Conservation (phyloP, 2,113 vertebrate genomes). For the Sterrhoptilus dennistouni region DNA sequence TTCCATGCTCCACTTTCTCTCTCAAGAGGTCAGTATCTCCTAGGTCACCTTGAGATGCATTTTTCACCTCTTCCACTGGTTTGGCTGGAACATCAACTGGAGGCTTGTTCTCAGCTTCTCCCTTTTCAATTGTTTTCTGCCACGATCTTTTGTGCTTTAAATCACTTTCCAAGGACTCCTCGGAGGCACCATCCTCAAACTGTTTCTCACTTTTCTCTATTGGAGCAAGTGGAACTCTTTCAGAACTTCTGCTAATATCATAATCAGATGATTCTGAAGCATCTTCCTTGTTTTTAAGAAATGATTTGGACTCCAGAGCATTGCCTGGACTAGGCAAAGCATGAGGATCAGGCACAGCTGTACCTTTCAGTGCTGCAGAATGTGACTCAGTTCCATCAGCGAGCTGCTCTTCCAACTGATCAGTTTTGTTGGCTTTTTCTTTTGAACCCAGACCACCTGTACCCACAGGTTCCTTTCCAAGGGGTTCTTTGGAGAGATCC, state of each 20-base stretch:
- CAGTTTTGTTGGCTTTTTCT: not conserved
- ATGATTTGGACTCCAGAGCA: not conserved
- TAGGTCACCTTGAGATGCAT: not conserved
- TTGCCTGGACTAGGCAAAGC: not conserved
- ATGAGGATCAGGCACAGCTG: not conserved
- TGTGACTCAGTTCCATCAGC: not conserved
- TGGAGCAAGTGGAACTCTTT: not conserved
- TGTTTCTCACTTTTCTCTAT: not conserved
- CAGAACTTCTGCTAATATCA: not conserved
- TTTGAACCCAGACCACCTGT: not conserved
- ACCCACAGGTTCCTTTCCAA: not conserved
- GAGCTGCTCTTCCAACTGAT: not conserved
- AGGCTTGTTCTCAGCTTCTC: not conserved
- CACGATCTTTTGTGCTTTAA: not conserved
- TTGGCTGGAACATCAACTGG: not conserved
- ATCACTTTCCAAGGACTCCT: slow-evolving; percentile 19
- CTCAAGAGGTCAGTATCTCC: not conserved
- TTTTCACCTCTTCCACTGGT: not conserved
- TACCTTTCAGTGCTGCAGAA: not conserved
- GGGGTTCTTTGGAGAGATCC: not conserved
- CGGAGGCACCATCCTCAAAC: not conserved
- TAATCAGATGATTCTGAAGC: not conserved
- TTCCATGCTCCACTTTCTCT: not conserved
- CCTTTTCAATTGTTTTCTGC: not conserved
- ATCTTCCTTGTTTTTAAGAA: not conserved